Conservation (phyloP, 2,113 vertebrate species). For the Caranx melampygus region DNA sequence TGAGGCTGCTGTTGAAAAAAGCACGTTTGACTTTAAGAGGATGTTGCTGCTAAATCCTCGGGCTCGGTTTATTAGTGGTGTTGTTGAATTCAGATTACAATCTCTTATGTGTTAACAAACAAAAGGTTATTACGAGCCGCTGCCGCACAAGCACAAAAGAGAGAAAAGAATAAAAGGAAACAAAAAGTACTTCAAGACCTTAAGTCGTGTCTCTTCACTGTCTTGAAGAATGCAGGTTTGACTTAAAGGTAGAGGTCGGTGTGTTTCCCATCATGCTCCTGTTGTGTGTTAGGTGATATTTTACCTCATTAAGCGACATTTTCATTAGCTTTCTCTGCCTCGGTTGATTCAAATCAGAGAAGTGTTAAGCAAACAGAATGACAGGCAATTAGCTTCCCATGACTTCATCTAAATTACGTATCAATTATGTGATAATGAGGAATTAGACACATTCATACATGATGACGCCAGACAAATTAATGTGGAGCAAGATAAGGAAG, state of each 20-base stretch:
- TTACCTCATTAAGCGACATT: conserved; percentile 41
- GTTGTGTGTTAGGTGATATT: conserved; percentile 46
- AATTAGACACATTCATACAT: conserved; percentile 52
- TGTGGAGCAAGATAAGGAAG: conserved; percentile 21
- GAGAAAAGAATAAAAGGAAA: background rate
- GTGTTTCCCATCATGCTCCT: conserved; percentile 8
- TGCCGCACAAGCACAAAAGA: background rate
- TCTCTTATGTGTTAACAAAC: background rate
- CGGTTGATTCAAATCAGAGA: conserved; percentile 42
- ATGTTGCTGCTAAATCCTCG: background rate
- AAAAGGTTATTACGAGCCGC: background rate
- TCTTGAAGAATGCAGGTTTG: conserved; percentile 1
- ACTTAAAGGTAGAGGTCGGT: background rate
- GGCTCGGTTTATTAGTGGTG: background rate
- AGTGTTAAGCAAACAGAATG: conserved; percentile 66
- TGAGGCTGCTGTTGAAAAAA: background rate
- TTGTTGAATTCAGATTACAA: conserved; percentile 6
- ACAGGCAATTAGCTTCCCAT: conserved; percentile 70
- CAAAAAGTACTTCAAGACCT: background rate
- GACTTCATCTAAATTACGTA: conserved; percentile 70
- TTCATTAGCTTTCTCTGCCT: conserved; percentile 49
- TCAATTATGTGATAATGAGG: conserved; percentile 75
- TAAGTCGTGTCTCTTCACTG: background rate
- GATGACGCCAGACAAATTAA: conserved; percentile 35
- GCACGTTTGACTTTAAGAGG: background rate